phyloP scores from a whole-genome alignment of 2,113 vertebrate species.

The Petrocephalus microphthalmus region DNA sequence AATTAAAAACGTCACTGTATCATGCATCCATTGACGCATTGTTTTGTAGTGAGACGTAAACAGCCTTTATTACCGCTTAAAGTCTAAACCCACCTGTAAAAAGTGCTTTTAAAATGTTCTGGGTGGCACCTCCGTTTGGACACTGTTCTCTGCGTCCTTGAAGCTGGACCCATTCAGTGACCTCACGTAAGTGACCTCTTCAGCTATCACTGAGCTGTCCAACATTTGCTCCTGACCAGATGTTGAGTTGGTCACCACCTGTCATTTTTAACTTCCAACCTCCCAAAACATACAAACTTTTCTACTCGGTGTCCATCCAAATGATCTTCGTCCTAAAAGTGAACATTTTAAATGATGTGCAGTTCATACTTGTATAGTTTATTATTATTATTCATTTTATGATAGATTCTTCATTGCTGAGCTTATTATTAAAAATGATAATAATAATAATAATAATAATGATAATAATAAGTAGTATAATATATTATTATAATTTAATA shows the following conservation, averaged over 20 bases:
- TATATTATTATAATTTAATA: no score
- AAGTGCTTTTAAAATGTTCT: not conserved
- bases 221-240: constrained; percentile 5
- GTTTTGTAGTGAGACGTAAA: not conserved
- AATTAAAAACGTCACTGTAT: not conserved
- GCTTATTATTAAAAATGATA: no score
- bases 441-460: no score
- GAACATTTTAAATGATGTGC: not conserved
- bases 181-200: not conserved
- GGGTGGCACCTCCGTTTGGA: not conserved
- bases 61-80: not conserved
- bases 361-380: not conserved
- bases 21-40: not conserved
- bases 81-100: not conserved
- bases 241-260: not conserved
- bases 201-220: not conserved
- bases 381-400: not conserved
- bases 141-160: not conserved
- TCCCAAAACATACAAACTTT: constrained; percentile 4
- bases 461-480: no score
- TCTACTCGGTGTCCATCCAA: not conserved
- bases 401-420: not conserved
- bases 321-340: not conserved
- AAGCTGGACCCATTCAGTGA: not conserved
- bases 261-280: not conserved